Evolutionary conservation across 2,113 vertebrate genomes (phyloP).

Genomic region (Carettochelys insculpta): DNA sequence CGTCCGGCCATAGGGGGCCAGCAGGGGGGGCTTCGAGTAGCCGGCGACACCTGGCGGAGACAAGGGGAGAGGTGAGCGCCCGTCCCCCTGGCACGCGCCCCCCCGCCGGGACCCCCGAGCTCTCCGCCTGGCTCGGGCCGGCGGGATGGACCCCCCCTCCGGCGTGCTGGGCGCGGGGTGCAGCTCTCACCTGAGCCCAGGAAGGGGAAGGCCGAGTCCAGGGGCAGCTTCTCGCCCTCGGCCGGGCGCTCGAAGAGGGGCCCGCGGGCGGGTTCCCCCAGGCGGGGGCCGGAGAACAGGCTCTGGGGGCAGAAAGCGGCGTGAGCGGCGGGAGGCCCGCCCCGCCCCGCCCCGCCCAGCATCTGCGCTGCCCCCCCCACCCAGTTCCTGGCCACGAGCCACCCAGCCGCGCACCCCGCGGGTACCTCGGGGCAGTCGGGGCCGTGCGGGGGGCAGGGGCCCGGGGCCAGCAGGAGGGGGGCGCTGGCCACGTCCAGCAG

Average conservation of each 20-base stretch:
- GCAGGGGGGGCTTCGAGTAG: slow-evolving; percentile 89
- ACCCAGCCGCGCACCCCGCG: no score
- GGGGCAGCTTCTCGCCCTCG: slow-evolving; percentile 87
- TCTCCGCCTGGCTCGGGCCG: no score
- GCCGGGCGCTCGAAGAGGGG: slow-evolving; percentile 84
- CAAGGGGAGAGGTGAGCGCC: not conserved
- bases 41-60: slow-evolving; percentile 78
- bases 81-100: no score
- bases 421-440: slow-evolving; percentile 87
- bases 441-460: slow-evolving; percentile 83
- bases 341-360: not conserved
- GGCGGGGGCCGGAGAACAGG: slow-evolving; percentile 83
- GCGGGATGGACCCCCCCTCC: no score
- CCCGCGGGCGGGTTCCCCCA: slow-evolving; percentile 80
- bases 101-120: no score
- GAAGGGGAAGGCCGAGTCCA: slow-evolving; percentile 86
- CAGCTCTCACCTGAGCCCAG: slow-evolving; percentile 82
- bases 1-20: slow-evolving; percentile 86
- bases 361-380: not conserved
- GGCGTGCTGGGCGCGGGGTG: no score
- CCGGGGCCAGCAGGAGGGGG: slow-evolving; percentile 84
- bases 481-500: slow-evolving; percentile 89
- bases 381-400: accelerated
- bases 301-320: slow-evolving; percentile 58
- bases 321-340: not conserved